Evolutionary conservation across 2,113 vertebrate genomes (phyloP).

Genomic region (Monopterus albus): DNA sequence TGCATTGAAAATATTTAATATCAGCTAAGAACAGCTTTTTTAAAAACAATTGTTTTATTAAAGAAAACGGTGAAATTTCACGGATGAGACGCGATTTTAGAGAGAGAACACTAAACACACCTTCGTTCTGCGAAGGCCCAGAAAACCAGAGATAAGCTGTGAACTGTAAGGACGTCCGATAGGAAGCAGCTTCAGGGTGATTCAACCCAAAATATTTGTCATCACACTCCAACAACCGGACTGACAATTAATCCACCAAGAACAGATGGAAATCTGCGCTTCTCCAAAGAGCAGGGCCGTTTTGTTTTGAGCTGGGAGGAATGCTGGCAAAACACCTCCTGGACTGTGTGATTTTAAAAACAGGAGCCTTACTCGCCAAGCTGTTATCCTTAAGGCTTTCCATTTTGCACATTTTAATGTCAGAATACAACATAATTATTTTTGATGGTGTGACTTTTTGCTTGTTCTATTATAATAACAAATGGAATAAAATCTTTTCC

Average conservation of each 20-base stretch:
- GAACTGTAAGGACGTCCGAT: not conserved
- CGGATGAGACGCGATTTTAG: not conserved
- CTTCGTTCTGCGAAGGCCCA: not conserved
- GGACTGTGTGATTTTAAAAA: conserved; percentile 62
- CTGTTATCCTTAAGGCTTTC: not conserved
- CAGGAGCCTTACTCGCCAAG: conserved; percentile 12
- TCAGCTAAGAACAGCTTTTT: not conserved
- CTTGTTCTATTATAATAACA: conserved; percentile 20
- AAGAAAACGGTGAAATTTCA: not conserved
- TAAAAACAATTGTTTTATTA: conserved; percentile 37
- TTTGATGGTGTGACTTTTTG: conserved; percentile 11
- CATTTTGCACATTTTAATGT: conserved; percentile 68
- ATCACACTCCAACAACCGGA: conserved; percentile 47
- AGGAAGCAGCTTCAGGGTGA: conserved; percentile 3
- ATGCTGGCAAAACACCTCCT: conserved; percentile 78
- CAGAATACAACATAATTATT: conserved; percentile 38
- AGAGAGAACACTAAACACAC: conserved; percentile 11
- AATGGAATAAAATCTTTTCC: conserved; percentile 18
- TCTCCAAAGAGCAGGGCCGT: conserved; percentile 58
- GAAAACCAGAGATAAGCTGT: conserved; percentile 65
- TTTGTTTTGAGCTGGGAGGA: conserved; percentile 58
- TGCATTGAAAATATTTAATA: not conserved
- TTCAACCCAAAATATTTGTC: conserved; percentile 67
- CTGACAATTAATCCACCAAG: conserved; percentile 35
- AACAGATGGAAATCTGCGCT: conserved; percentile 73